Conservation (phyloP, 1,140 invertebrate species). For the Neodiprion fabricii region DNA sequence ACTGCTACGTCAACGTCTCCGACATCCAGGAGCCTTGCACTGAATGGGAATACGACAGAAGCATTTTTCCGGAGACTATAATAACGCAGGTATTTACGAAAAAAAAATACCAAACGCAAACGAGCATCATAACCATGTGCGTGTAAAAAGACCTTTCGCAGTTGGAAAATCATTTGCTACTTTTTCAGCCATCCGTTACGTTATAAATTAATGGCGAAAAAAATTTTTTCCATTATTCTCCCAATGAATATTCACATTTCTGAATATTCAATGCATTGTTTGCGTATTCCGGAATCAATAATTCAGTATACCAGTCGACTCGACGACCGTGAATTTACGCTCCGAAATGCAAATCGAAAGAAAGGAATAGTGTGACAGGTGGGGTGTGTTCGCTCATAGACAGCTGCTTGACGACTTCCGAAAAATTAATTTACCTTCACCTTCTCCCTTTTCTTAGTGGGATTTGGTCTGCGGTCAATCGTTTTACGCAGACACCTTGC, state of each 20-base stretch:
- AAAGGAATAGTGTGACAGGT: background rate
- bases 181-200: too few relatives aligned
- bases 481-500: slow-evolving; percentile 72
- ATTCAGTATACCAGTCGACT: background rate
- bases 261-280: background rate
- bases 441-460: slow-evolving; percentile 61
- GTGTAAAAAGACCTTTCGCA: too few relatives aligned
- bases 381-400: background rate
- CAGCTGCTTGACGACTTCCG: too few relatives aligned
- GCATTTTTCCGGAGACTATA: slow-evolving; percentile 73
- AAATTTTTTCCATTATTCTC: too few relatives aligned
- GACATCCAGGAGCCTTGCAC: slow-evolving; percentile 58
- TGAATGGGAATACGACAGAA: slow-evolving; percentile 68
- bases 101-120: slow-evolving; percentile 4
- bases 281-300: background rate
- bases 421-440: slow-evolving; percentile 4
- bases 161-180: too few relatives aligned
- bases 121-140: too few relatives aligned
- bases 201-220: too few relatives aligned
- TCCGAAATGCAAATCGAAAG: background rate
- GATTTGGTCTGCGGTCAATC: slow-evolving; percentile 70
- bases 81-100: slow-evolving; percentile 63
- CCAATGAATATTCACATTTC: background rate
- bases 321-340: background rate
- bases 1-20: slow-evolving; percentile 44